Evolutionary conservation across 2,888 invertebrate species (phyloP).

Genomic region (Globia sparganii): DNA sequence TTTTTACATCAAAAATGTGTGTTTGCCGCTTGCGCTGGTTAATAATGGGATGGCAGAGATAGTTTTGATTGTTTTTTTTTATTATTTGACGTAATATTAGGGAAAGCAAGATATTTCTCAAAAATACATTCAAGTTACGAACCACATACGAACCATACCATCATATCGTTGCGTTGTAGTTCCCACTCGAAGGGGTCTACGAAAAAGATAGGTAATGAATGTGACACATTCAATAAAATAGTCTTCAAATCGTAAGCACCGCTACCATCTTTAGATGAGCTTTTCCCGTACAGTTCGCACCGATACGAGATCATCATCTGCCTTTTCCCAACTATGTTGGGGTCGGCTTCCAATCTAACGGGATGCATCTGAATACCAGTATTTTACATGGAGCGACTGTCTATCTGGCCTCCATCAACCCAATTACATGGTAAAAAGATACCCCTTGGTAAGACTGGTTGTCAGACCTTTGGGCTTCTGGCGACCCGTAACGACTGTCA

Average conservation of each 20-base stretch:
- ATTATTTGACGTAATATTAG: neutral
- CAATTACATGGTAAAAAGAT: no score
- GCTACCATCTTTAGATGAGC: neutral
- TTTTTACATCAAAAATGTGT: constrained; percentile 31
- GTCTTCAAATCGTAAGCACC: neutral
- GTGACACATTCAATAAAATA: neutral
- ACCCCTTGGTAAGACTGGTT: no score
- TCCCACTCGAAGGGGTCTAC: neutral
- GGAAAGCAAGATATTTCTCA: neutral
- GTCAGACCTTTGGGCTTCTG: neutral
- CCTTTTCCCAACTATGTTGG: no score
- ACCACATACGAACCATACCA: no score
- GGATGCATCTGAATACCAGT: no score
- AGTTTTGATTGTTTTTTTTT: constrained; percentile 5
- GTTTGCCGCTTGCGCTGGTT: neutral
- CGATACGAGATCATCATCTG: neutral
- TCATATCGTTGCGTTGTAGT: neutral
- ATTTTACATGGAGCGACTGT: no score
- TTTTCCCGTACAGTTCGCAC: neutral
- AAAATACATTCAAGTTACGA: neutral
- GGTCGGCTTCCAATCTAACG: no score
- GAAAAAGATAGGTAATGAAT: no score
- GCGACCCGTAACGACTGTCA: no score
- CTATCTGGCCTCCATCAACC: no score
- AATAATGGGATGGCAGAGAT: constrained; percentile 9